phyloP scores from a whole-genome alignment of 2,888 invertebrate genomes.

The Zeuzera pyrina region DNA sequence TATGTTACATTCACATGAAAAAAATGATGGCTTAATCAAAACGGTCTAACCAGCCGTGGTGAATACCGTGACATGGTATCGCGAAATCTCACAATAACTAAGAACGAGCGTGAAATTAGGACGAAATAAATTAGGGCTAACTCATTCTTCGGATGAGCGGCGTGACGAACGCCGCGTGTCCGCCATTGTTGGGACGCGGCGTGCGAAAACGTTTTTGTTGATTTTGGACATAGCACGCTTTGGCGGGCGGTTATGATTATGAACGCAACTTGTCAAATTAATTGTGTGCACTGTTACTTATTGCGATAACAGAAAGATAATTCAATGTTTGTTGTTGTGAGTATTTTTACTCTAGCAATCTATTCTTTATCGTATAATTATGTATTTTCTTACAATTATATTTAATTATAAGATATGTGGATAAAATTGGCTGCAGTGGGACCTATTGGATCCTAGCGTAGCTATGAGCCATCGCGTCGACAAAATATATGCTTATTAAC shows the following conservation, averaged over 20 bases:
- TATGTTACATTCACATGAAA: slow-evolving; percentile 17
- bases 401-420: too few species aligned
- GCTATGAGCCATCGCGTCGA: too few species aligned
- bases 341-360: too few species aligned
- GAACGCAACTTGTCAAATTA: slow-evolving; percentile 44
- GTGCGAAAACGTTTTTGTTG: slow-evolving; percentile 59
- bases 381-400: too few species aligned
- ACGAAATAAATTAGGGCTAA: slow-evolving; percentile 57
- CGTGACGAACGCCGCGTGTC: slow-evolving; percentile 59
- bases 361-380: too few species aligned
- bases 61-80: slow-evolving; percentile 61
- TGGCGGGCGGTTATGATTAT: slow-evolving; percentile 30
- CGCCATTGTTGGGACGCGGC: slow-evolving; percentile 41
- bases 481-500: too few species aligned
- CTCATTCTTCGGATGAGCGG: slow-evolving; percentile 39
- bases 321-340: too few species aligned
- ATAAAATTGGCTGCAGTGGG: too few species aligned
- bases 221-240: slow-evolving; percentile 43
- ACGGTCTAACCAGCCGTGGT: slow-evolving; percentile 46
- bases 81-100: slow-evolving; percentile 59
- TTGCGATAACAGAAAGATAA: slow-evolving; percentile 15
- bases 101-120: slow-evolving; percentile 65
- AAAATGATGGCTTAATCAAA: slow-evolving; percentile 52
- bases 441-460: too few species aligned
- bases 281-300: slow-evolving; percentile 36